phyloP scores from a whole-genome alignment of 2,113 vertebrate species.

The Cavia porcellus region DNA sequence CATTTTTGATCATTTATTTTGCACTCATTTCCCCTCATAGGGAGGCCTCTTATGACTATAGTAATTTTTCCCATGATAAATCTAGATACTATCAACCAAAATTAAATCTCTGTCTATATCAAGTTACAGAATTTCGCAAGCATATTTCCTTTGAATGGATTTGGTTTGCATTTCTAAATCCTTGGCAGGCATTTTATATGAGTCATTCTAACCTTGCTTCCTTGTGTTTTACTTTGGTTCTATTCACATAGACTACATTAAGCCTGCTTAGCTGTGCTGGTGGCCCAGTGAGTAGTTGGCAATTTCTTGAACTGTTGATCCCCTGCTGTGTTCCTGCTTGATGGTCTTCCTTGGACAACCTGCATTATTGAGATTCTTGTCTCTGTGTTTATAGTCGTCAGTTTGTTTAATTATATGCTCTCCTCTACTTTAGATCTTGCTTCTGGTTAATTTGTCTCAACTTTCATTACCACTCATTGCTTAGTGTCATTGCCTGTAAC shows the following conservation, averaged over 20 bases:
- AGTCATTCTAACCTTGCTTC: background rate
- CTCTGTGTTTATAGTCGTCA: background rate
- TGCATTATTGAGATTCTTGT: background rate
- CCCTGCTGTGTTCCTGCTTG: background rate
- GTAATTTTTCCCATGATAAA: background rate
- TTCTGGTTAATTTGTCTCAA: background rate
- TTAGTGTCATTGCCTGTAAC: background rate
- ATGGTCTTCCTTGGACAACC: background rate
- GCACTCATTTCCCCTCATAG: background rate
- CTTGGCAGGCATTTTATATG: background rate
- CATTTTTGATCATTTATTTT: background rate
- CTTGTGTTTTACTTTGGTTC: conserved; percentile 31
- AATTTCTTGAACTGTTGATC: background rate
- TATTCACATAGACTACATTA: background rate
- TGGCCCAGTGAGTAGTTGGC: background rate
- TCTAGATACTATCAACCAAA: conserved; percentile 44
- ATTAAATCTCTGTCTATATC: background rate
- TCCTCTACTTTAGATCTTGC: background rate
- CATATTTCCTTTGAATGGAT: conserved; percentile 22
- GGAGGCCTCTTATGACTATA: background rate
- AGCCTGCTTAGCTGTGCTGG: background rate
- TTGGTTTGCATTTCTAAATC: conserved; percentile 38
- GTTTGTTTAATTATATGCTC: background rate
- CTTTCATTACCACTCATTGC: background rate
- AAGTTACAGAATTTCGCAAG: conserved; percentile 49